Percentiles rank a stretch among this genome's conserved stretches.
Evolutionary conservation across 1,140 invertebrate genomes (phyloP).

Genomic region (Latrodectus geometricus): DNA sequence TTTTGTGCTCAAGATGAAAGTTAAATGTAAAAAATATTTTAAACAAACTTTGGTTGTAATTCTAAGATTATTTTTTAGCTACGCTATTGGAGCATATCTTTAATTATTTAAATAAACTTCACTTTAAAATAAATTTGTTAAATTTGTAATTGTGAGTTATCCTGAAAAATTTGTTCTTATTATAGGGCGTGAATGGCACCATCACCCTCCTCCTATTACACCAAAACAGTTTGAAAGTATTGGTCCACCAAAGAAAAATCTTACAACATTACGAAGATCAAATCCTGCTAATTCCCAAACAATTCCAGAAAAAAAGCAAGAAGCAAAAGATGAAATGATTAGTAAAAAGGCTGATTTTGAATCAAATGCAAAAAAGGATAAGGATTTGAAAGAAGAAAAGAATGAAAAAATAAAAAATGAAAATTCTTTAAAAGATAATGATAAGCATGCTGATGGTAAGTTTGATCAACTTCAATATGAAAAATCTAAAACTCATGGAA

Average conservation of each 20-base stretch:
- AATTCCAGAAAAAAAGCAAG: conserved; percentile 67
- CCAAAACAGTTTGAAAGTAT: conserved; percentile 68
- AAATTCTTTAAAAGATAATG: conserved; percentile 29
- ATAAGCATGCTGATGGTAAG: conserved; percentile 36
- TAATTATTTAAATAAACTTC: no score
- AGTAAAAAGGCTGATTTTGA: conserved; percentile 52
- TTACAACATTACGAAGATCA: conserved; percentile 69
- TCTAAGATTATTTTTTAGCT: no score
- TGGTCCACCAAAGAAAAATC: conserved; percentile 67
- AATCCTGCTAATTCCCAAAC: conserved; percentile 66
- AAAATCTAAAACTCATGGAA: conserved; percentile 32
- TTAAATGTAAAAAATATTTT: no score
- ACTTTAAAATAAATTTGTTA: no score
- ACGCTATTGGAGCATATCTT: no score
- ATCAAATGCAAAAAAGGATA: conserved; percentile 46
- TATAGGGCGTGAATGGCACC: conserved; percentile 51
- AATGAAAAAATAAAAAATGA: conserved; percentile 60
- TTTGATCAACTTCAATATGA: conserved; percentile 50
- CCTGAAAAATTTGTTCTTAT: background rate
- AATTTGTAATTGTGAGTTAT: no score
- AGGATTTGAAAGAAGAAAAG: conserved; percentile 63
- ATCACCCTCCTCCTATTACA: conserved; percentile 68
- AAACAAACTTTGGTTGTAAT: no score
- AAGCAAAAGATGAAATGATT: conserved; percentile 66
- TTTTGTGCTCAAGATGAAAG: no score